Conservation (phyloP, 1,140 invertebrate genomes). For the Drosophila quadrilineata region DNA sequence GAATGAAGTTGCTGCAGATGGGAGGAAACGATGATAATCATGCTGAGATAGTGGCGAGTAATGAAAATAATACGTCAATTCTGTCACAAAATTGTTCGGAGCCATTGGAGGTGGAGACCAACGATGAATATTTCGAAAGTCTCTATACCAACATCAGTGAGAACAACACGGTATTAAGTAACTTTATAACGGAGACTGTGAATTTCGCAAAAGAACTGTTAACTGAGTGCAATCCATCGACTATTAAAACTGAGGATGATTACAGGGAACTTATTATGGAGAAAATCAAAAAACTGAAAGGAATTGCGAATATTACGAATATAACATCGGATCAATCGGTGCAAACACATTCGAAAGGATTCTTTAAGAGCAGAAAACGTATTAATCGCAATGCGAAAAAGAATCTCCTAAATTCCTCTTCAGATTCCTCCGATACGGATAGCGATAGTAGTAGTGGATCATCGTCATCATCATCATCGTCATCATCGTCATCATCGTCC, state of each 20-base stretch:
- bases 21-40: not conserved
- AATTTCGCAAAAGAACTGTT: slow-evolving; percentile 53
- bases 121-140: slow-evolving; percentile 50
- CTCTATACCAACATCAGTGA: slow-evolving; percentile 32
- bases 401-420: slow-evolving; percentile 28
- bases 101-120: slow-evolving; percentile 37
- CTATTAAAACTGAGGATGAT: slow-evolving; percentile 32
- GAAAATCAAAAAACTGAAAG: slow-evolving; percentile 43
- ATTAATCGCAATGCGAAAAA: slow-evolving; percentile 45
- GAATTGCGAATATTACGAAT: slow-evolving; percentile 16
- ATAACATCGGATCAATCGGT: not conserved
- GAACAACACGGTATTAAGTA: slow-evolving; percentile 1
- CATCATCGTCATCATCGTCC: too few species aligned
- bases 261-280: slow-evolving; percentile 28
- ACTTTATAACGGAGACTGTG: slow-evolving; percentile 23
- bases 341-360: slow-evolving; percentile 12
- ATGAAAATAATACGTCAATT: not conserved
- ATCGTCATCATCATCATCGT: too few species aligned
- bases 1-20: slow-evolving; percentile 13
- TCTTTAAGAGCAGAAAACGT: slow-evolving; percentile 5
- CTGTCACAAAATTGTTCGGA: slow-evolving; percentile 45
- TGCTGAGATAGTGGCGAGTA: too few species aligned
- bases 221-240: slow-evolving; percentile 41
- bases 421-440: slow-evolving; percentile 24
- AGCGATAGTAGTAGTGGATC: too few species aligned